Conservation (phyloP, 2,113 vertebrate genomes). For the Aldabrachelys gigantea region DNA sequence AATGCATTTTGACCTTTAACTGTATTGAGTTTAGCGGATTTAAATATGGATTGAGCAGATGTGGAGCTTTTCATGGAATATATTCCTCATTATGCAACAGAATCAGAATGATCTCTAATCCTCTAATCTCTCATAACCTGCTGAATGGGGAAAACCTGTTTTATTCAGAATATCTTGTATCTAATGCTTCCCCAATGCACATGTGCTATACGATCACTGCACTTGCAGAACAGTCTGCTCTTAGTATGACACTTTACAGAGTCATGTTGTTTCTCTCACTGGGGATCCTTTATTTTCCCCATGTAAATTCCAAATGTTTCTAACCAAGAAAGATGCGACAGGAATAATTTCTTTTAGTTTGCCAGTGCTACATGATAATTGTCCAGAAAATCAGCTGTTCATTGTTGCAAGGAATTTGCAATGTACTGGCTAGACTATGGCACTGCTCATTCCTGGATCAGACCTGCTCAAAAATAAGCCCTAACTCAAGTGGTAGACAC, state of each 20-base stretch:
- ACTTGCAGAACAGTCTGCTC: neutral
- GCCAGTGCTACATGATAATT: neutral
- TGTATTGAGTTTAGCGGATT: rapidly evolving
- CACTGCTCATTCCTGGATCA: neutral
- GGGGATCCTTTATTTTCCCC: no score
- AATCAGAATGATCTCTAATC: neutral
- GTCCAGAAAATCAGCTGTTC: neutral
- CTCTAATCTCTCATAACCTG: neutral
- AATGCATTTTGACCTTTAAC: neutral
- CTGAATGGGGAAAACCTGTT: neutral
- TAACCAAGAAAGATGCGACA: rapidly evolving
- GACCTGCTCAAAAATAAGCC: neutral
- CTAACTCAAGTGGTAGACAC: neutral
- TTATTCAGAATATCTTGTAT: neutral
- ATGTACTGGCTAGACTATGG: neutral
- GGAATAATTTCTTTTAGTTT: neutral
- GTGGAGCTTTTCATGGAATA: neutral
- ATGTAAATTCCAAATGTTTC: rapidly evolving
- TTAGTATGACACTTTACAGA: neutral
- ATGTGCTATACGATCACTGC: rapidly evolving
- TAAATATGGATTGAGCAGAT: neutral
- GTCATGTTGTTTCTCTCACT: rapidly evolving
- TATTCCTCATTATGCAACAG: neutral
- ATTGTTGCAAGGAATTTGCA: neutral
- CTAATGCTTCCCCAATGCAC: rapidly evolving